Conservation (phyloP, 2,113 vertebrate species). For the Sapajus apella region DNA sequence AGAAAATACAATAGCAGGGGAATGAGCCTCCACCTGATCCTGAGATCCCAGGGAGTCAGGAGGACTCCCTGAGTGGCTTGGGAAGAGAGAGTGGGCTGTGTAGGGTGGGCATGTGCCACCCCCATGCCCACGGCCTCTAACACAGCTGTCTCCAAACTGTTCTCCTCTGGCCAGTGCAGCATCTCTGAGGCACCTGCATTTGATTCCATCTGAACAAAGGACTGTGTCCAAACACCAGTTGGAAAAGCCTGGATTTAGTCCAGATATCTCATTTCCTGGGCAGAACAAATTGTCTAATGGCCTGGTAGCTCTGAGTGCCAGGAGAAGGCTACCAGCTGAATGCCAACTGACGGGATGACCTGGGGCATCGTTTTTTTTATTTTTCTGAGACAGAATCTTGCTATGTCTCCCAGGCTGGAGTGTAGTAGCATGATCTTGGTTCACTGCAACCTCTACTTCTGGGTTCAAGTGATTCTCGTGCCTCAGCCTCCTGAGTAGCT, state of each 20-base stretch:
- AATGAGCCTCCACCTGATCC: background rate
- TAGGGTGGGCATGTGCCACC: background rate
- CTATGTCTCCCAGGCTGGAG: too few relatives aligned
- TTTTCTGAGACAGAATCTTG: too few relatives aligned
- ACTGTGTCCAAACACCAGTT: background rate
- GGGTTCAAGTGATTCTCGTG: too few relatives aligned
- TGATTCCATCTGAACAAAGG: background rate
- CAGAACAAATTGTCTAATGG: background rate
- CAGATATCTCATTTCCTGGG: background rate
- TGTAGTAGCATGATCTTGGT: too few relatives aligned
- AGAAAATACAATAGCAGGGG: background rate
- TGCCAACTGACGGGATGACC: background rate
- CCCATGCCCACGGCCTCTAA: background rate
- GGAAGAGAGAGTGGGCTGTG: background rate
- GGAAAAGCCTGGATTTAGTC: background rate
- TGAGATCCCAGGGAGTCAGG: background rate
- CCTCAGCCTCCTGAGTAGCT: too few relatives aligned
- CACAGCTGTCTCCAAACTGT: accelerated
- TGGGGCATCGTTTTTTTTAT: background rate
- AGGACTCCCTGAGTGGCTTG: too few relatives aligned
- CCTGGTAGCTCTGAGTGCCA: background rate
- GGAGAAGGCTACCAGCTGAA: background rate
- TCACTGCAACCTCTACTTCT: too few relatives aligned
- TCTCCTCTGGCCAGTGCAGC: background rate
- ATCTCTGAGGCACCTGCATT: accelerated